A percentile compares a stretch with the other conserved stretches of the same genome.
Conservation (phyloP, 2,113 vertebrate genomes). For the Laterallus jamaicensis region DNA sequence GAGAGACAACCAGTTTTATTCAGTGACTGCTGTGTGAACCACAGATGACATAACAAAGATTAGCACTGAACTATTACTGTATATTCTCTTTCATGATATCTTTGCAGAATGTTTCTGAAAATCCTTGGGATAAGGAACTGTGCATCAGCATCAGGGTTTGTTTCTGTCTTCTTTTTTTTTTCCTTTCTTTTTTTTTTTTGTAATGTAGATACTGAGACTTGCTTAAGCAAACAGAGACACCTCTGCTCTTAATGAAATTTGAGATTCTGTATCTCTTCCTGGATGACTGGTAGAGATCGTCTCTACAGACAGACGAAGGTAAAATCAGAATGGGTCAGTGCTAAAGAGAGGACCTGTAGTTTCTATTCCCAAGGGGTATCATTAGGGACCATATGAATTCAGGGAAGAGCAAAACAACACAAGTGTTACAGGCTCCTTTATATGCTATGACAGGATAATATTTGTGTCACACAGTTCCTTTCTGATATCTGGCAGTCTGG, state of each 20-base stretch:
- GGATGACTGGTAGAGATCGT: neutral
- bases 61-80: neutral
- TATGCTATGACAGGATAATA: conserved; percentile 23
- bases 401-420: neutral
- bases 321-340: neutral
- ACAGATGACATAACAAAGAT: neutral
- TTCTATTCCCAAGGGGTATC: neutral
- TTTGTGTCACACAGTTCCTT: conserved; percentile 12
- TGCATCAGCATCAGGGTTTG: neutral
- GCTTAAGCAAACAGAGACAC: neutral
- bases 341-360: neutral
- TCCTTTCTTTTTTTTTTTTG: neutral
- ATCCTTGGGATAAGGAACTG: neutral
- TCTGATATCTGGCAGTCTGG: neutral
- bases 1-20: neutral
- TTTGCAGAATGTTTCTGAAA: neutral
- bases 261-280: neutral
- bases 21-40: neutral
- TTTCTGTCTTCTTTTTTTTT: neutral
- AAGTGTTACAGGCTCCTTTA: neutral
- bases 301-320: neutral
- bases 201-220: neutral
- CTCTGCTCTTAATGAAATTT: neutral
- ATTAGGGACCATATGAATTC: neutral
- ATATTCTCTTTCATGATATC: neutral